Base-by-base conservation (phyloP, 37 sponge, comb jelly and placozoan species). In the Ianthella basta region DNA sequence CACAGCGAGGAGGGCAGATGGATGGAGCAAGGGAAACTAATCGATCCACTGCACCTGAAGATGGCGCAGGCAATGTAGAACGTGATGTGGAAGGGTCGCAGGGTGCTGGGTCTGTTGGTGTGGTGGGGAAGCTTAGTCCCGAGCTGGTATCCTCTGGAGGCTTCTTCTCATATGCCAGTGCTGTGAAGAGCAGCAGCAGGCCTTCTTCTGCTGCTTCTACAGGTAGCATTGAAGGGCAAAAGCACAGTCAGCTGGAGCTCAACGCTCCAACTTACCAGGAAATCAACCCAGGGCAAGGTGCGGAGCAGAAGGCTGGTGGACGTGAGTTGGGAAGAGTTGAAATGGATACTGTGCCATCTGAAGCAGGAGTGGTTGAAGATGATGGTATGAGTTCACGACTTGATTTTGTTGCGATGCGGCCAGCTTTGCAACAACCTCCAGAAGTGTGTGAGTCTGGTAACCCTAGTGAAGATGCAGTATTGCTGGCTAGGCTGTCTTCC, bases 121-220 rank as follows among this genome's bases (percentile, higher is more conserved):
- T n/a, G n/a, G n/a, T 4, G 72, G 20, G 72, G 37, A 29, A 35
- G 72, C 54, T 36, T 16, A 19, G 1, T 21, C 5, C 78, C 20
- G 54, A 21, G n/a, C 54, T 3, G 12, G 50, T 10, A 1, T 3
- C 53, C 1, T 13, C 4, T 34, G 70, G 18, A 35, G 34, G 70
- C 34, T 34, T 35, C 29, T 27, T 29, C 18, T 69, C 70, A 4
- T 75, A 75, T 12, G 78, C 78, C 3, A 13, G n/a, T 75, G 78
- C 37, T 41, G 78, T 75, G 24, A 75, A 75, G 54, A 75, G 44
- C 3, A 10, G 12, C 40, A 75, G 78, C 10, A 40, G 54, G 37
- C 78, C 78, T 24, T 41, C 78, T 24, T 41, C 53, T 19, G 78
- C 54, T 75, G 78, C 78, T 2, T 75, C 78, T 4, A 40, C 78